A percentile compares a stretch with the other conserved stretches of the same genome.
These are phyloP conservation scores for Tylochromis polylepis DNA, from an alignment of 2,113 vertebrate genomes.

Conservation along the genomic window DNA sequence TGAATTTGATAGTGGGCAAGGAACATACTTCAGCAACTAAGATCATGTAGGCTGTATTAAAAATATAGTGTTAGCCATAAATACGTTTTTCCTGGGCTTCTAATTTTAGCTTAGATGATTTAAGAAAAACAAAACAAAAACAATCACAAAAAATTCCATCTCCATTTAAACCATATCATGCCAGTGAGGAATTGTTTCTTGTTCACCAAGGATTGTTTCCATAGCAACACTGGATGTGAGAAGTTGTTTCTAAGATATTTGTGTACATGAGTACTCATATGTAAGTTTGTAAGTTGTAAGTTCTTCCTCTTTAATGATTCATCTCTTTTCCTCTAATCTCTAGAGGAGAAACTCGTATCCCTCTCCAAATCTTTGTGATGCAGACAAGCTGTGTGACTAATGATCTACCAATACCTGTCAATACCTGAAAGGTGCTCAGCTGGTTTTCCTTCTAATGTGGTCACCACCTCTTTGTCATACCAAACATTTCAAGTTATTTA, in stretches of 20 bases:
- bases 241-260: background rate
- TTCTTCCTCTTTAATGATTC: background rate
- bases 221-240: conserved; percentile 51
- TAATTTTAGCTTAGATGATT: background rate
- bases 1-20: background rate
- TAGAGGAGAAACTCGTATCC: background rate
- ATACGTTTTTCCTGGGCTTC: background rate
- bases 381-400: background rate
- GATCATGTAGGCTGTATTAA: background rate
- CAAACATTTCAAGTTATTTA: no score
- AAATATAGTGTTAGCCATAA: accelerated
- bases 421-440: background rate
- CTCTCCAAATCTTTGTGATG: background rate
- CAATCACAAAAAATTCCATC: no score
- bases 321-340: background rate
- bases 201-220: conserved; percentile 51
- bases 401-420: background rate
- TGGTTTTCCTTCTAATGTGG: background rate
- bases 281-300: background rate
- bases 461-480: no score
- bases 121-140: background rate
- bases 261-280: background rate
- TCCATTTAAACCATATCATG: background rate
- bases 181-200: background rate
- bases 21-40: background rate